Evolutionary conservation across 2,113 vertebrate species (phyloP), one percentile per base, ranked within the genome.

Genomic region (Pavo muticus): DNA sequence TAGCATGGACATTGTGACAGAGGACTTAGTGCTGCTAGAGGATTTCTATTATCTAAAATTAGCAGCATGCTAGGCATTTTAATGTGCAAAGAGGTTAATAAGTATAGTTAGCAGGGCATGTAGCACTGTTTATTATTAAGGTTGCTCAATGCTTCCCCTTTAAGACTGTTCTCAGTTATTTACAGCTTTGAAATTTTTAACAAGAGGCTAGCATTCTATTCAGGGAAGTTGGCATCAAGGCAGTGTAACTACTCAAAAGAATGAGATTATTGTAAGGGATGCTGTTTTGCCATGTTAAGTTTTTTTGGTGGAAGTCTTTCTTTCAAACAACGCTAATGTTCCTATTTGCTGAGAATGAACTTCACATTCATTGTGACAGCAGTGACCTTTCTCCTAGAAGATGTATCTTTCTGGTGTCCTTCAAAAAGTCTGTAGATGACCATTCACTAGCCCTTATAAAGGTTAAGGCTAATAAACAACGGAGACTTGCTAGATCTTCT

Each of bases 1-100:
- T 57, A 57, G 18, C 21, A 84, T 67, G 79, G 57, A 95, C 93
- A 75, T 96, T 95, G 86, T 94, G 91, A 91, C 83, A 95, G 95
- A 86, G 88, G 76, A 74, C 76, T 88, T 88, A 93, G 73, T 81
- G 90, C 76, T 84, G 71, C 86, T 93, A 92, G 50, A 71, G 61
- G 72, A 80, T 57, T 94, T 92, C 91, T 95, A 84, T 96, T 86
- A 91, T 75, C 85, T 95, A 93, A 95, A 94, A 94, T 93, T 95
- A 94, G 79, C 75, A 88, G 87, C 72, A 88, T 94, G 85, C 42
- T 95, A 90, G 64, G 29, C 57, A 68, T 80, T 96, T 90, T 96
- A 96, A 72, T 69, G 45, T 94, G 90, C 54, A 90, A 90, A 91
- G 47, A 69, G 76, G 81, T 93, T 92, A 86, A 32, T 59, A 87